phyloP scores from a whole-genome alignment of 2,888 invertebrate species.

The Hemithea aestivaria region DNA sequence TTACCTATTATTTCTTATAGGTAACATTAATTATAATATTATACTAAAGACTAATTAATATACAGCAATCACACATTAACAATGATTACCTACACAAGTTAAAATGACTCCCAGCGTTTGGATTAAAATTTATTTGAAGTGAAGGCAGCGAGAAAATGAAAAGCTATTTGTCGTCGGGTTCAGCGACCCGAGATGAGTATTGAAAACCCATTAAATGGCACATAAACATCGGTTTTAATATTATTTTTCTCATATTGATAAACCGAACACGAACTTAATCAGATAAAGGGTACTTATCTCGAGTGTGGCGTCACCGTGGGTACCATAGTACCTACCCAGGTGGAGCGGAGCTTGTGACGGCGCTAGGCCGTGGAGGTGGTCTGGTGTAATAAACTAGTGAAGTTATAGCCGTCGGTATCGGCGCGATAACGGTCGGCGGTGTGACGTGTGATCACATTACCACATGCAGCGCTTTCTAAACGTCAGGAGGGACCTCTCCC shows the following conservation, averaged over 20 bases:
- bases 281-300: conserved; percentile 13
- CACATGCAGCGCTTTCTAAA: conserved; percentile 10
- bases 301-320: not conserved
- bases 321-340: no score
- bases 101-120: no score
- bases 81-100: no score
- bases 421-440: conserved; percentile 23
- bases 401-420: conserved; percentile 25
- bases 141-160: no score
- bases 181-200: conserved; percentile 4
- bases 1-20: no score
- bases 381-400: conserved; percentile 23
- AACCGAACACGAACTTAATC: conserved; percentile 11
- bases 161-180: not conserved
- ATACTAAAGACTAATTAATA: no score
- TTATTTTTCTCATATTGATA: conserved; percentile 15
- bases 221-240: conserved; percentile 18
- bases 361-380: conserved; percentile 16
- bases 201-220: conserved; percentile 7
- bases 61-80: no score
- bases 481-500: conserved; percentile 1
- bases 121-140: no score
- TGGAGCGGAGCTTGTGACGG: no score
- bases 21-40: no score
- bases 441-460: conserved; percentile 5